These are phyloP conservation scores for Pristionchus arcanus DNA, from an alignment of 2,888 invertebrate species.

Conservation along the genomic window DNA sequence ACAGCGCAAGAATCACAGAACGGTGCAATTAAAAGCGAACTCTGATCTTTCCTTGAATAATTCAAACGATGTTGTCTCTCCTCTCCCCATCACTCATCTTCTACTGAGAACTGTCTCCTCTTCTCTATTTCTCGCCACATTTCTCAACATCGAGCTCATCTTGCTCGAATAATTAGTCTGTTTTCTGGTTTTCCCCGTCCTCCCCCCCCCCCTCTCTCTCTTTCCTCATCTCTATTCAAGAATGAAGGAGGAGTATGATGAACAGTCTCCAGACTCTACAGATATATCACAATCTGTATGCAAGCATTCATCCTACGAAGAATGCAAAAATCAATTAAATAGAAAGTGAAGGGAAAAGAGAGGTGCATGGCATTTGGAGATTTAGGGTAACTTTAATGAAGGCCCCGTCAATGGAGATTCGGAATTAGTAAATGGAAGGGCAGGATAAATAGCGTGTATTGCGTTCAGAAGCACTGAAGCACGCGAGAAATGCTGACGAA, in stretches of 20 bases:
- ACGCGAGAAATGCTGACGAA: constrained; percentile 1
- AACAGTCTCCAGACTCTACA: too few relatives aligned
- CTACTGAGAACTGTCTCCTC: background rate
- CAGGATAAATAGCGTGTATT: background rate
- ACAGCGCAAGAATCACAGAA: too few relatives aligned
- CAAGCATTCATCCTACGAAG: too few relatives aligned
- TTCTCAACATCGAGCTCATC: constrained; percentile 28
- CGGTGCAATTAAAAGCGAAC: background rate
- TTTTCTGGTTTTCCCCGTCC: background rate
- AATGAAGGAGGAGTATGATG: background rate
- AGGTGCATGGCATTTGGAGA: too few relatives aligned
- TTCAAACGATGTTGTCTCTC: background rate
- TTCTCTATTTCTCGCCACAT: background rate
- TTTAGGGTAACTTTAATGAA: too few relatives aligned
- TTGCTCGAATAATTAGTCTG: constrained; percentile 33
- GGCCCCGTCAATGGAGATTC: background rate
- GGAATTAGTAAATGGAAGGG: background rate
- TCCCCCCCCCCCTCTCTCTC: background rate
- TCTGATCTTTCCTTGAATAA: background rate
- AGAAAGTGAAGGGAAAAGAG: too few relatives aligned
- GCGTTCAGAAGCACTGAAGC: background rate
- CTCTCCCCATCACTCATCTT: background rate
- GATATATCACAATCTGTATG: background rate
- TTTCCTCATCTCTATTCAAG: background rate
- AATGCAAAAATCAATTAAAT: too few relatives aligned